phyloP scores from a whole-genome alignment of 2,888 invertebrate species.

The Drosophila anomalipes region DNA sequence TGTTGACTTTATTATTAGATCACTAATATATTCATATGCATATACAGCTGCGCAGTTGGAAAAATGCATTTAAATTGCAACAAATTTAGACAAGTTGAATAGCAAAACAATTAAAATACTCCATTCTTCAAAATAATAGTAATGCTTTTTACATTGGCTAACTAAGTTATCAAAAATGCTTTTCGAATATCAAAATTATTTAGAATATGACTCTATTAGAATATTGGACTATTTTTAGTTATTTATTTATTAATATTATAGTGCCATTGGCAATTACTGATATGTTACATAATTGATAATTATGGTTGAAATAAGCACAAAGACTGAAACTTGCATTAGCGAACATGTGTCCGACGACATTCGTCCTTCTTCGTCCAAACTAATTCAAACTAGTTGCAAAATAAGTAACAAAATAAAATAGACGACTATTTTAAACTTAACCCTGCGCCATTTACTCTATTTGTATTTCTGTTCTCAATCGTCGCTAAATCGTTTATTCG shows the following conservation, averaged over 20 bases:
- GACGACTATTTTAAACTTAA: neutral
- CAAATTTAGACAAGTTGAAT: neutral
- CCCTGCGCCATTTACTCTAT: neutral
- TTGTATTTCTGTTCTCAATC: constrained; percentile 5
- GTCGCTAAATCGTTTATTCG: constrained; percentile 28
- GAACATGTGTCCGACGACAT: neutral
- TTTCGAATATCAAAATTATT: neutral
- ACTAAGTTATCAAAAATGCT: neutral
- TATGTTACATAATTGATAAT: neutral
- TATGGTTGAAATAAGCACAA: neutral
- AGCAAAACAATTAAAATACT: neutral
- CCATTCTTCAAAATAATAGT: no score
- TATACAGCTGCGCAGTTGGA: neutral
- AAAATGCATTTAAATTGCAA: neutral
- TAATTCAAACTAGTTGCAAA: neutral
- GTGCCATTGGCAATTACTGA: neutral
- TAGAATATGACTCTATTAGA: neutral
- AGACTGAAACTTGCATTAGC: neutral
- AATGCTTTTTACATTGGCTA: neutral
- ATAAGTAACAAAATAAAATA: neutral
- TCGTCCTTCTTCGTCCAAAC: neutral
- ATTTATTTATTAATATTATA: neutral
- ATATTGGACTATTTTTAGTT: neutral
- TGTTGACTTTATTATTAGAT: neutral
- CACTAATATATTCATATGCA: neutral